Conservation (phyloP, 2,888 invertebrate genomes). For the Papilio gigon region DNA sequence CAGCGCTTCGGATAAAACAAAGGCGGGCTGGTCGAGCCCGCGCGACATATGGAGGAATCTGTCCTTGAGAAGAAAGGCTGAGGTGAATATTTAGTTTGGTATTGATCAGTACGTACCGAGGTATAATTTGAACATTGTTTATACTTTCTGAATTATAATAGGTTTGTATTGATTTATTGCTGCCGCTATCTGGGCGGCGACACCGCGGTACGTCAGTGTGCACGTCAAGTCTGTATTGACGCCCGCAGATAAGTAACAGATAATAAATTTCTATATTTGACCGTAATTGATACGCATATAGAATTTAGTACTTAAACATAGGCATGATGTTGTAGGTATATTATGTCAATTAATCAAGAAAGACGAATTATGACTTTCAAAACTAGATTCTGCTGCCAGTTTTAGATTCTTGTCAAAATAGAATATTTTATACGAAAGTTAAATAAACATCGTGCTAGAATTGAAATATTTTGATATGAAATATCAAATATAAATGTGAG, state of each 20-base stretch:
- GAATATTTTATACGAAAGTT: background rate
- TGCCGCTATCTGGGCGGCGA: conserved; percentile 46
- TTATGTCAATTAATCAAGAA: no score
- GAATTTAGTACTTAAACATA: background rate
- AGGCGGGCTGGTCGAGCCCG: conserved; percentile 78
- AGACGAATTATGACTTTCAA: no score
- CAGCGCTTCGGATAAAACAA: conserved; percentile 69
- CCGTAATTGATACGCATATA: conserved; percentile 9
- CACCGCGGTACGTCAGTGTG: conserved; percentile 45
- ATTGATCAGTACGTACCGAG: conserved; percentile 26
- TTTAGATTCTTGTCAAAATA: background rate
- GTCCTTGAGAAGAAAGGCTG: conserved; percentile 74
- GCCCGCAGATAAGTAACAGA: conserved; percentile 46
- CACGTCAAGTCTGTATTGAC: conserved; percentile 47
- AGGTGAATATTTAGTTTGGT: conserved; percentile 59
- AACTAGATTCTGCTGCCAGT: background rate
- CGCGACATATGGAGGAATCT: conserved; percentile 79
- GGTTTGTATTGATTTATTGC: conserved; percentile 52
- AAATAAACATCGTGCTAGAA: background rate
- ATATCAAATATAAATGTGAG: background rate
- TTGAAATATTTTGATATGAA: background rate
- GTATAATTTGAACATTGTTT: conserved; percentile 27
- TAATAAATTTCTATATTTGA: conserved; percentile 39
- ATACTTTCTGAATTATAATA: conserved; percentile 37
- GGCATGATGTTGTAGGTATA: background rate